Evolutionary conservation across 2,888 invertebrate genomes (phyloP), one percentile per base, ranked within the genome.

Genomic region (Nemotelus pantherinus): DNA sequence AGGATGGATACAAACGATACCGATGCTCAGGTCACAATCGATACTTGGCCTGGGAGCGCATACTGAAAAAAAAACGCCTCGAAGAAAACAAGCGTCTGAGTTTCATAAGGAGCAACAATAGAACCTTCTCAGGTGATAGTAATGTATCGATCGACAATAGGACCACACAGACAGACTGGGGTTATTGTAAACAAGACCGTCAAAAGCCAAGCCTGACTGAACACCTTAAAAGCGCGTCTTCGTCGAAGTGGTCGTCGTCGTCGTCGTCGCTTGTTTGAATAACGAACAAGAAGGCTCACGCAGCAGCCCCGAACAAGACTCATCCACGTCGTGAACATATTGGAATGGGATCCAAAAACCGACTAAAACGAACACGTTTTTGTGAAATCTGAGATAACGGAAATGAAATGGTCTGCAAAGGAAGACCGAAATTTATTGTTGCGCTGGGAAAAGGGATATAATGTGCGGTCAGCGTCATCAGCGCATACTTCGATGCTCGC

Each of bases 91-190:
- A 72, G 74, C 6, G 63, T 68, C 68, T 68, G 63, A 60, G 63
- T 45, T 57, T 25, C 39, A 63, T 63, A 60, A 47, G 48, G 48
- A 50, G 41, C 4, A 25, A 74, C 74, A 74, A 74, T 74, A 74
- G 74, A 74, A 47, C 47, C 60, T 74, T 39, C 53, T 63, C 60
- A 77, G 72, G 76, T 71, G 76, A 79, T 76, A 67, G 77, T 57
- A 55, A 41, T 25, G 48, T 57, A 55, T 65, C 50, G 25, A 25
- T 25, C 25, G 76, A 79, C 79, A 79, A 79, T 74, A 79, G 79
- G 79, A 79, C 79, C 79, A 77, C 79, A 79, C 77, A 77, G 55
- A 57, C 78, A 74, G 79, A 60, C 77, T 47, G 58, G 44, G 50
- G 25, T 63, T 41, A 77, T 70, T 53, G 70, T 77, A 76, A 76